These are phyloP conservation scores for Lagorchestes hirsutus DNA, from an alignment of 2,797 vertebrate species.

Conservation along the genomic window DNA sequence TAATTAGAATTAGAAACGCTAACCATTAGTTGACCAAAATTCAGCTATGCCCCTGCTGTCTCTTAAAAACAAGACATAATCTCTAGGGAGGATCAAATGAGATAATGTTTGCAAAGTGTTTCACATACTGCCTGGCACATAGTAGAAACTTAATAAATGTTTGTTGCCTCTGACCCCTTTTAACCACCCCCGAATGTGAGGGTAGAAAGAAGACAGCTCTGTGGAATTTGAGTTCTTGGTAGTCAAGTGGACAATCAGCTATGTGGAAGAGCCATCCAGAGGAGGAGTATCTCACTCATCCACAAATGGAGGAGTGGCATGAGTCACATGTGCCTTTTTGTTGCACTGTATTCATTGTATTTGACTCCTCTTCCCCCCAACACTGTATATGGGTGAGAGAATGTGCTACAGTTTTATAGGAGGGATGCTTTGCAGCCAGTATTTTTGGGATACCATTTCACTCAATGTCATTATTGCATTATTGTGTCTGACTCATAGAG, in stretches of 20 bases:
- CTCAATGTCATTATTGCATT: not conserved
- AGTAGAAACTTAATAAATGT: not conserved
- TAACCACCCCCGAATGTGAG: not conserved
- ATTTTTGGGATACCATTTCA: not conserved
- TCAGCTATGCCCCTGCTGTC: not conserved
- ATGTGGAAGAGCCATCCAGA: not conserved
- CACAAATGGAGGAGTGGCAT: not conserved
- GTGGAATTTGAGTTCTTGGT: not conserved
- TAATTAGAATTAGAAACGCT: not conserved
- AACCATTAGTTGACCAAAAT: not conserved
- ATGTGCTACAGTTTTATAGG: not conserved
- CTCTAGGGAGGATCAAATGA: not conserved
- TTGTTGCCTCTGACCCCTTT: not conserved
- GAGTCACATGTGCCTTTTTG: not conserved
- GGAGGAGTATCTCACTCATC: not conserved
- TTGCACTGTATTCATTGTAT: not conserved
- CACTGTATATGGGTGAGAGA: not conserved
- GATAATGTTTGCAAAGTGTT: not conserved
- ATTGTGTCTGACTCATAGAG: not conserved
- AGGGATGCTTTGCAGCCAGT: not conserved
- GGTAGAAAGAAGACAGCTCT: not conserved
- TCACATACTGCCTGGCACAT: not conserved
- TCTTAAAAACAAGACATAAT: not conserved
- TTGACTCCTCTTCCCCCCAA: not conserved
- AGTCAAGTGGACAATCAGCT: not conserved